These are phyloP conservation scores for Heliangelus exortis DNA, from an alignment of 2,797 vertebrate species.

Conservation along the genomic window DNA sequence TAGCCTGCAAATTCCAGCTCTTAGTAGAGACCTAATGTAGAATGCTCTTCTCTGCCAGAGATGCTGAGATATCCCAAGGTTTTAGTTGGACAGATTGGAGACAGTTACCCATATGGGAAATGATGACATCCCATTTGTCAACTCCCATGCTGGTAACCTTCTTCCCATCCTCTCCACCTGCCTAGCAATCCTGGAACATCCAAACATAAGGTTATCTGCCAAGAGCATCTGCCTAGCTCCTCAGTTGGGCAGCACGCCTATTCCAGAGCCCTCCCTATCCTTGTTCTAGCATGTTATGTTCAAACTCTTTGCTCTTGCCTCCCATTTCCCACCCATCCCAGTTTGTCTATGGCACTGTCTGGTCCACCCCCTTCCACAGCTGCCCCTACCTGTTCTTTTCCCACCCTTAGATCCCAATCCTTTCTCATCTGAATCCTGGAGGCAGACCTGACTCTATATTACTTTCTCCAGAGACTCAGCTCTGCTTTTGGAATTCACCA, in stretches of 20 bases:
- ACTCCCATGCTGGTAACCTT: constrained; percentile 7
- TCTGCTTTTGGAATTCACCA: not conserved
- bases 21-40: not conserved
- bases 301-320: not conserved
- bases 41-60: not conserved
- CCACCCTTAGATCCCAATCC: not conserved
- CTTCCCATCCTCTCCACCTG: constrained; percentile 53
- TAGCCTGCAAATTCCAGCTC: not conserved
- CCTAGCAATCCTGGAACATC: not conserved
- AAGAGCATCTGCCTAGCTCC: constrained; percentile 54
- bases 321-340: not conserved
- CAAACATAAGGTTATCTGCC: constrained; percentile 30
- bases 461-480: not conserved
- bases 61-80: not conserved
- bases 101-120: constrained; percentile 52
- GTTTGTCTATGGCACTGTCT: not conserved
- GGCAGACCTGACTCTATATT: not conserved
- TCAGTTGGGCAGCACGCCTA: fast-evolving
- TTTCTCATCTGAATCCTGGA: not conserved
- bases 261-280: not conserved
- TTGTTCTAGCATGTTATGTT: not conserved
- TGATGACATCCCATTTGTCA: constrained; percentile 64
- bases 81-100: constrained; percentile 9
- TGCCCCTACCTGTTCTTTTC: not conserved
- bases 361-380: not conserved